Conservation (phyloP, 1,140 invertebrate species). For the Pseudachorutes palmiensis region DNA sequence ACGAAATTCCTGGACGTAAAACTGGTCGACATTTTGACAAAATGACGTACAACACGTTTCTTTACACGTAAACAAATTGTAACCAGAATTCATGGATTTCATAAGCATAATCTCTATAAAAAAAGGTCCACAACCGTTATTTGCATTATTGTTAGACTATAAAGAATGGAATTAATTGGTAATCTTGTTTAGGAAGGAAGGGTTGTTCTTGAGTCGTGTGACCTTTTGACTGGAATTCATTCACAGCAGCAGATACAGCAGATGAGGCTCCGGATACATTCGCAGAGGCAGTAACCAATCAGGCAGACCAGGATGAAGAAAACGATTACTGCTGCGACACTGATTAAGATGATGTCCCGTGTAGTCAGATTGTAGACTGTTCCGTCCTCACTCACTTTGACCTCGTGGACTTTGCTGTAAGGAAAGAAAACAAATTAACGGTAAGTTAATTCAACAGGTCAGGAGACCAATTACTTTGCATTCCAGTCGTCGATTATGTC, state of each 20-base stretch:
- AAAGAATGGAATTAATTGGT: too few relatives aligned
- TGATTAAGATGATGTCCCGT: slow-evolving; percentile 21
- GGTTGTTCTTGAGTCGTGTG: not conserved
- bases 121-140: too few relatives aligned
- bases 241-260: slow-evolving; percentile 37
- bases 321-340: slow-evolving; percentile 21
- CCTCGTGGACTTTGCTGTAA: not conserved
- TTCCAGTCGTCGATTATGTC: not conserved
- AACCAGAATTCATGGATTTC: too few relatives aligned
- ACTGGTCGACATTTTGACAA: too few relatives aligned
- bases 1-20: too few relatives aligned
- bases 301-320: slow-evolving; percentile 28
- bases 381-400: slow-evolving; percentile 6
- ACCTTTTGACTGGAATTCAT: not conserved
- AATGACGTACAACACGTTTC: too few relatives aligned
- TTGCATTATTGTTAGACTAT: too few relatives aligned
- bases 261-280: slow-evolving; percentile 31
- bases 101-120: too few relatives aligned
- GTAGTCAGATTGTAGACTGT: slow-evolving; percentile 6
- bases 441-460: not conserved
- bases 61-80: too few relatives aligned
- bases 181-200: too few relatives aligned
- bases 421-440: not conserved
- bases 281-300: slow-evolving; percentile 34
- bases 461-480: not conserved